phyloP scores from a whole-genome alignment of 1,140 invertebrate genomes.

The Cydia fagiglandana region DNA sequence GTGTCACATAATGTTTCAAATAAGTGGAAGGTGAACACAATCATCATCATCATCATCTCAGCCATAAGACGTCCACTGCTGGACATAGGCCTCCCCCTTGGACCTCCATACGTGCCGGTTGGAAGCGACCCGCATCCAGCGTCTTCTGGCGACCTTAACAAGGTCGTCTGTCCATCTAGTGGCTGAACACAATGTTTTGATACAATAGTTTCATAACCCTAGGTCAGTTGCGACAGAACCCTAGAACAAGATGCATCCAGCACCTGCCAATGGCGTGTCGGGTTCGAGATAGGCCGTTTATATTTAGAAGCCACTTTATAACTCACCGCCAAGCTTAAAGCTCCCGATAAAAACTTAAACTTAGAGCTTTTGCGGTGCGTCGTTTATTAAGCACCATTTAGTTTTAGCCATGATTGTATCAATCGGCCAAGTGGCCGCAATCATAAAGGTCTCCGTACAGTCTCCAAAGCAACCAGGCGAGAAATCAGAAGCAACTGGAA shows the following conservation, averaged over 20 bases:
- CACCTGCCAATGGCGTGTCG: conserved; percentile 74
- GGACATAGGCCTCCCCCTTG: too few relatives aligned
- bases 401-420: conserved; percentile 70
- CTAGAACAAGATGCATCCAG: conserved; percentile 51
- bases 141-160: too few relatives aligned
- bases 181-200: neutral
- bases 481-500: neutral
- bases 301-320: conserved; percentile 78
- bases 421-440: conserved; percentile 48
- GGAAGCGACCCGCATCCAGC: too few relatives aligned
- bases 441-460: conserved; percentile 25
- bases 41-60: too few relatives aligned
- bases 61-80: too few relatives aligned
- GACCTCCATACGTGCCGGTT: too few relatives aligned
- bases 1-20: neutral
- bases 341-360: conserved; percentile 69
- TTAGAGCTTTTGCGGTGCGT: conserved; percentile 55
- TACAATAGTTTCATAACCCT: neutral
- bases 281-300: conserved; percentile 75
- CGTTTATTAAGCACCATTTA: conserved; percentile 69
- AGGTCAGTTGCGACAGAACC: conserved; percentile 7
- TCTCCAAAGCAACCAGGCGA: neutral
- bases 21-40: neutral
- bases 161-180: too few relatives aligned
- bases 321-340: conserved; percentile 69